Evolutionary conservation across 2,888 invertebrate species (phyloP).

Genomic region (Nephrotoma flavescens): DNA sequence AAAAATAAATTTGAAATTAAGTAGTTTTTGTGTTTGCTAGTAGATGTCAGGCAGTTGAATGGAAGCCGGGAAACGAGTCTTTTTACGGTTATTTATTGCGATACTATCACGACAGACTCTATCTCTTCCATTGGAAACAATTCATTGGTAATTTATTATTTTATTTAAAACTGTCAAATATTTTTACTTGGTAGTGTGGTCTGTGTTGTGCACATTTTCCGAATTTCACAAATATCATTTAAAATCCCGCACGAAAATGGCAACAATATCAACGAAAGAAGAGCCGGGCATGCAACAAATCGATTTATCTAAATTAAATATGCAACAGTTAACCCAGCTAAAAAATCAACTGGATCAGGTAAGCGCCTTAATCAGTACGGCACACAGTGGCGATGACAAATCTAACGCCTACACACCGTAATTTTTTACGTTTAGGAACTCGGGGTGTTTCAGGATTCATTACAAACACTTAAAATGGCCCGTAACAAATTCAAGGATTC

Average conservation of each 20-base stretch:
- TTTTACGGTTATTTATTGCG: too few species aligned
- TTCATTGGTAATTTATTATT: not conserved
- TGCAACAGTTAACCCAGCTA: slow-evolving; percentile 67
- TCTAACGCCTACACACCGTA: not conserved
- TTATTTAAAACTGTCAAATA: not conserved
- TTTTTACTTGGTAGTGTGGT: not conserved
- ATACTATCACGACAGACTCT: too few species aligned
- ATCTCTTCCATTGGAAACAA: not conserved
- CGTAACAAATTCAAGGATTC: slow-evolving; percentile 83
- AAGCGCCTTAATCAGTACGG: slow-evolving; percentile 14
- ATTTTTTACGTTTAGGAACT: slow-evolving; percentile 49
- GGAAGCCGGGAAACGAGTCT: too few species aligned
- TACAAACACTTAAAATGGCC: slow-evolving; percentile 77
- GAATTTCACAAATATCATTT: not conserved
- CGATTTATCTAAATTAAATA: slow-evolving; percentile 63
- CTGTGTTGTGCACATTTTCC: not conserved
- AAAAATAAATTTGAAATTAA: not conserved
- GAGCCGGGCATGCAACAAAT: slow-evolving; percentile 58
- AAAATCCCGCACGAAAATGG: slow-evolving; percentile 8
- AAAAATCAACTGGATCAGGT: slow-evolving; percentile 82
- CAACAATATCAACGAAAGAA: slow-evolving; percentile 39
- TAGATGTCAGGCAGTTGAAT: not conserved
- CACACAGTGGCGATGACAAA: not conserved
- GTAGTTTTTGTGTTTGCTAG: not conserved
- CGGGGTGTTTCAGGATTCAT: slow-evolving; percentile 74